phyloP scores from a whole-genome alignment of 1,140 invertebrate genomes.

The Drosophila obscura region DNA sequence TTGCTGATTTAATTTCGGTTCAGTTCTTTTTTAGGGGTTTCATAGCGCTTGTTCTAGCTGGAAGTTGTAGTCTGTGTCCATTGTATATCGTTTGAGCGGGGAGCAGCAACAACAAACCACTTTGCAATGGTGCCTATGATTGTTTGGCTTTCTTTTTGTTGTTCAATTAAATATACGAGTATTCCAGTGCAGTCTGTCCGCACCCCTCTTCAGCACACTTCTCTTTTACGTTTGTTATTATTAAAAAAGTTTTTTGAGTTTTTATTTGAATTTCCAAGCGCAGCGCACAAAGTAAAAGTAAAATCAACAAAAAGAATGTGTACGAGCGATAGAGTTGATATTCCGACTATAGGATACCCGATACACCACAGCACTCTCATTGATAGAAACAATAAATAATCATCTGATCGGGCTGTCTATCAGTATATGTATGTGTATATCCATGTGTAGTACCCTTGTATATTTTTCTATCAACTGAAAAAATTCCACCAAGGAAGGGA shows the following conservation, averaged over 20 bases:
- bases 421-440: no score
- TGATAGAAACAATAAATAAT: constrained; percentile 2
- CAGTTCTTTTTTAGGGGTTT: constrained; percentile 32
- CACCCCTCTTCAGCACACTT: neutral
- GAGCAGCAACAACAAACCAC: constrained; percentile 48
- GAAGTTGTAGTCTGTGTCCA: constrained; percentile 36
- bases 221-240: constrained; percentile 21
- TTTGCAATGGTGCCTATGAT: constrained; percentile 47
- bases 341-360: no score
- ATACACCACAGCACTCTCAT: no score
- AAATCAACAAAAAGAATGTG: constrained; percentile 15
- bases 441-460: no score
- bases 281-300: constrained; percentile 20
- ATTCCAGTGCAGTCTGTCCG: constrained; percentile 21
- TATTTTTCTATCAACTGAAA: no score
- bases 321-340: no score
- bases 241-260: constrained; percentile 61
- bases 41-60: constrained; percentile 44
- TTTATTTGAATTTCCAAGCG: constrained; percentile 53
- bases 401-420: no score
- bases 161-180: constrained; percentile 63
- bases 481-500: no score
- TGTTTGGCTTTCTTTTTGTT: constrained; percentile 64
- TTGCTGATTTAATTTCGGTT: constrained; percentile 2
- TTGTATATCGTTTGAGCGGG: constrained; percentile 71